These are phyloP conservation scores for Steinernema scapterisci DNA, from an alignment of 2,888 invertebrate genomes.

Conservation along the genomic window DNA sequence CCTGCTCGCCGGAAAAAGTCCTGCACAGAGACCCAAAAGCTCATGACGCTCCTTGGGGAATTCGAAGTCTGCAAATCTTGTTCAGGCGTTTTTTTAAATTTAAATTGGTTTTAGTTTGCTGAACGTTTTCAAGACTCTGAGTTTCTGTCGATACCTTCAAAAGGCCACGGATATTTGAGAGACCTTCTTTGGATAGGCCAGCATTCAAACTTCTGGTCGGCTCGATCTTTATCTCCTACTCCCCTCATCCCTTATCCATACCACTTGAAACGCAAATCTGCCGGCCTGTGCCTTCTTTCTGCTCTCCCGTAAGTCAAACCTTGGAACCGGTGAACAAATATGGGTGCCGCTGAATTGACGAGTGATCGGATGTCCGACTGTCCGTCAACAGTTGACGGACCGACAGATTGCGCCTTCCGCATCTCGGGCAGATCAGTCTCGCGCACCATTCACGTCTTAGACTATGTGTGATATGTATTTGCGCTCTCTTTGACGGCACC, in stretches of 20 bases:
- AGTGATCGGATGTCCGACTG: conserved; percentile 29
- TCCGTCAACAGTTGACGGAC: conserved; percentile 28
- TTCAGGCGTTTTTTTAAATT: too few relatives aligned
- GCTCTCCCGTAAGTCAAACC: conserved; percentile 8
- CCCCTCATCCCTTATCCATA: conserved; percentile 28
- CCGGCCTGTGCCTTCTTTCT: background rate
- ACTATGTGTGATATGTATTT: conserved; percentile 32
- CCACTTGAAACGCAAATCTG: conserved; percentile 2
- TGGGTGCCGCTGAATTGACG: conserved; percentile 29
- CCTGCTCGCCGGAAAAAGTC: too few relatives aligned
- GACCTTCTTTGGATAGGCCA: too few relatives aligned
- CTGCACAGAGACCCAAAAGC: too few relatives aligned
- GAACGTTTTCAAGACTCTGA: too few relatives aligned
- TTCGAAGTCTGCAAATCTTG: too few relatives aligned
- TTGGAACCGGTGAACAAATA: conserved; percentile 29
- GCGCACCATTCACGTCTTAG: conserved; percentile 29
- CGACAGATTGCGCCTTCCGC: conserved; percentile 30
- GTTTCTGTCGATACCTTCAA: too few relatives aligned
- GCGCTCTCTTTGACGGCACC: conserved; percentile 19
- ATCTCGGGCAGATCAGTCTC: conserved; percentile 5
- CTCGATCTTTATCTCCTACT: background rate
- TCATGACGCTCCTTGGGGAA: too few relatives aligned
- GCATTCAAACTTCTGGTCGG: conserved; percentile 18
- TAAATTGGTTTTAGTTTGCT: too few relatives aligned
- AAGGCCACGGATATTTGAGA: too few relatives aligned